Evolutionary conservation across 2,797 vertebrate genomes (phyloP).

Genomic region (Malacoctenus gilli): DNA sequence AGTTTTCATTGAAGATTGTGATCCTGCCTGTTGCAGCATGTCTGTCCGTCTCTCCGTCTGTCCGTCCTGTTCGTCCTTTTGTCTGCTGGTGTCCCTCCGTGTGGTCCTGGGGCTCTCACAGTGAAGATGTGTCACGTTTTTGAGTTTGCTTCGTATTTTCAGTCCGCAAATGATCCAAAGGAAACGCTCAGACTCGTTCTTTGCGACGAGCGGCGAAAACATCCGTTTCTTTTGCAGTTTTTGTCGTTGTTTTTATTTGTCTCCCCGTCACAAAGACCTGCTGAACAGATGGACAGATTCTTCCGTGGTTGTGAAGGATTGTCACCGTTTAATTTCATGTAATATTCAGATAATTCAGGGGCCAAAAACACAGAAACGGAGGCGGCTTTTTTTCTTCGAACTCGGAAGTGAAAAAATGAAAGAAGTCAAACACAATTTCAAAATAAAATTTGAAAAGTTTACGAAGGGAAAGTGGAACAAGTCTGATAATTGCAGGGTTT

Average conservation of each 20-base stretch:
- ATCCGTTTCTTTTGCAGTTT: slow-evolving; percentile 3
- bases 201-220: neutral
- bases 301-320: slow-evolving; percentile 3
- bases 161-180: neutral
- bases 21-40: slow-evolving; percentile 25
- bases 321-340: slow-evolving; percentile 2
- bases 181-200: neutral
- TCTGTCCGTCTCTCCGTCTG: slow-evolving; percentile 9
- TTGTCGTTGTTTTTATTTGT: neutral
- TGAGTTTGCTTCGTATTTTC: neutral
- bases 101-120: neutral
- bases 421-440: too few relatives aligned
- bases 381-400: too few relatives aligned
- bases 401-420: too few relatives aligned
- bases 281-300: slow-evolving; percentile 9
- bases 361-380: too few relatives aligned
- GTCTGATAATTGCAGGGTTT: too few relatives aligned
- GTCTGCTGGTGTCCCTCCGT: slow-evolving; percentile 27
- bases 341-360: slow-evolving; percentile 37
- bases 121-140: neutral
- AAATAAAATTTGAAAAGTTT: too few relatives aligned
- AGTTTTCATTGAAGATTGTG: slow-evolving; percentile 71
- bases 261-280: neutral
- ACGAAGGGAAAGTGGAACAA: too few relatives aligned
- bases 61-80: slow-evolving; percentile 2